Evolutionary conservation across 2,113 vertebrate genomes (phyloP), one percentile per base, ranked within the genome.

Genomic region (Junco hyemalis): DNA sequence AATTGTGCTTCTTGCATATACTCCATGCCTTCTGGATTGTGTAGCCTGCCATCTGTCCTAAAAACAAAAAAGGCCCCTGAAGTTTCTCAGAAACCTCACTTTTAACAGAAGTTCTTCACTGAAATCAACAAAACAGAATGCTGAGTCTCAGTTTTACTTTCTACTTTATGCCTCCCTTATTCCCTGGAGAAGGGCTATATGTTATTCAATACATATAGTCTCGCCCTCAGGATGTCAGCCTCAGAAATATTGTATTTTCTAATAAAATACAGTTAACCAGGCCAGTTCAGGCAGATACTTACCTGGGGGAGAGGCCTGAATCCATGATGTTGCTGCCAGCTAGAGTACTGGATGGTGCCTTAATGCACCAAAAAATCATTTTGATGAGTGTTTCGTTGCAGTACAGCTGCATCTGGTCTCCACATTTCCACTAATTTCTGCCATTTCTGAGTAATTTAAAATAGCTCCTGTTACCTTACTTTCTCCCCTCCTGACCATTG

Each of bases 381-480:
- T 97, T 94, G 79, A 94, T 88, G 76, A 96, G 89, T 0, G 0
- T 92, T 95, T 64, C 47, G 86, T 89, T 81, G 61, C 94, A 72
- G 65, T 76, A 69, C 85, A 92, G 82, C 93, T 95, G 96, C 97
- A 97, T 96, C 95, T 97, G 95, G 91, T 91, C 91, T 81, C 85
- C 95, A 96, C 72, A 95, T 96, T 97, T 95, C 85, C 89, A 81
- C 61, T 90, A 82, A 93, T 92, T 90, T 90, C 92, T 96, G 65
- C 68, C 80, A 82, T 96, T 96, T 94, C 85, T 92, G 61, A 91
- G 87, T 94, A 95, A 95, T 95, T 96, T 95, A 63, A 96, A 97
- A 92, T 91, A 95, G 96, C 35, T 93, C n/a, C 74, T 93, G 91
- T 97, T 96, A 92, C 86, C 90, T 95, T 92, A 96, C 87, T 96